These are phyloP conservation scores for Myoxocephalus aenaeus DNA, from an alignment of 2,797 vertebrate genomes.

Conservation along the genomic window DNA sequence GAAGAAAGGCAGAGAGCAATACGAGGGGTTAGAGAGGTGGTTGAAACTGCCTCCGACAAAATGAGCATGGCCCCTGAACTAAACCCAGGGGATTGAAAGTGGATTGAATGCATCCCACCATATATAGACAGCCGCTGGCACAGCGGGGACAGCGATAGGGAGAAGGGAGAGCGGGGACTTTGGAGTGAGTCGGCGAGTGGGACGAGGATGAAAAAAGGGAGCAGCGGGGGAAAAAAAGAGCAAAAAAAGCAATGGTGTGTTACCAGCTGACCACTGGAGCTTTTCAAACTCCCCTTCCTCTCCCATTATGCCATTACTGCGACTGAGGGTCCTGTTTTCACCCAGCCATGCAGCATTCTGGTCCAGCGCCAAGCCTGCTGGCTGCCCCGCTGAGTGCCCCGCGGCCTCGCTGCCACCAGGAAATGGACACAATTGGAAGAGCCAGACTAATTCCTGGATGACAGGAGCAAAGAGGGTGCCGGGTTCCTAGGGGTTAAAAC, in stretches of 20 bases:
- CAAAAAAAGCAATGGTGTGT: constrained; percentile 76
- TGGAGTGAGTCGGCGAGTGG: constrained; percentile 59
- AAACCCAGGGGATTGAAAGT: constrained; percentile 80
- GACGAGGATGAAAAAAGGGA: constrained; percentile 66
- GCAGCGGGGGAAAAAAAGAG: constrained; percentile 28
- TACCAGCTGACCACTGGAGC: constrained; percentile 74
- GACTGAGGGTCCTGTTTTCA: constrained; percentile 60
- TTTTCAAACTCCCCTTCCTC: constrained; percentile 52
- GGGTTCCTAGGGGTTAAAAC: constrained; percentile 78
- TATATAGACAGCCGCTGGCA: constrained; percentile 68
- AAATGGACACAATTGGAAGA: constrained; percentile 59
- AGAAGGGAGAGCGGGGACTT: constrained; percentile 16
- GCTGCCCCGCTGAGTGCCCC: constrained; percentile 51
- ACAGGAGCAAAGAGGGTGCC: constrained; percentile 60
- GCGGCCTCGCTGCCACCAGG: constrained; percentile 50
- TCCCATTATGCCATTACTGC: constrained; percentile 71
- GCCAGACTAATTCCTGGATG: constrained; percentile 74
- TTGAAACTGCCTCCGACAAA: constrained; percentile 69
- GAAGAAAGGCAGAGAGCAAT: constrained; percentile 62
- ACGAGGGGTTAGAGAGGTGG: constrained; percentile 65
- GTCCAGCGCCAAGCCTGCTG: constrained; percentile 58
- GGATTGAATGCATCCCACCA: constrained; percentile 80
- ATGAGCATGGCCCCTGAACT: constrained; percentile 78
- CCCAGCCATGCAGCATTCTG: constrained; percentile 51
- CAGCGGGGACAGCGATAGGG: constrained; percentile 34